Base-by-base conservation (phyloP, 2,888 invertebrate genomes). In the Andrena hattorfiana region DNA sequence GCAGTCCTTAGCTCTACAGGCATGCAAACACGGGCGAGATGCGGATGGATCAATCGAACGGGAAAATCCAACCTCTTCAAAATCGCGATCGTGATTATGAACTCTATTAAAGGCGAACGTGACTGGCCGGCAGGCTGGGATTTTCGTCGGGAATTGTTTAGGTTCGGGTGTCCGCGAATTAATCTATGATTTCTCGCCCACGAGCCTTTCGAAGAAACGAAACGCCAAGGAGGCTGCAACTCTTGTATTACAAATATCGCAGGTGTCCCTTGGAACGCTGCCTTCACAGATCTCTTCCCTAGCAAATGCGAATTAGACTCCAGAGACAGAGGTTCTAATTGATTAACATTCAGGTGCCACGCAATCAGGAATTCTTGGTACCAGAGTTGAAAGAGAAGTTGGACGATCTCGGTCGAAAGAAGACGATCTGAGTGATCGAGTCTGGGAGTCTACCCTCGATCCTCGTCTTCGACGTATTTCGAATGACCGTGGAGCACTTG, bases 21-120 rank as follows among this genome's bases (percentile, higher is more conserved):
- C 92, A 92, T 92, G 92, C 92, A 92, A 92, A 92, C 91, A 77
- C 87, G 86, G 79, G 67, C 48, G 85, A 72, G 70, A 42, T 42
- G 13, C 42, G 42, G 16, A 16, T 42, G 16, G 42, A 82, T 82
- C 30, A 70, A 81, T 66, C 67, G 23, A 64, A 51, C 56, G 60
- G 59, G 68, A 67, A 77, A 73, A 76, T 72, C 35, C 42, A 64
- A 8, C 82, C 63, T 26, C 78, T 72, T 63, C 71, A 23, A 67
- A 69, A n/a, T 35, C 32, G 75, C 30, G 49, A 79, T 71, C 35
- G 69, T 66, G 56, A 59, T 56, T 56, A 56, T 13, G 2, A 56
- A 51, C 49, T 35, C 78, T 54, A 86, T 88, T 86, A 88, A 26
- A 70, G 35, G 20, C 72, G 68, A 71, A 84, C 84, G 84, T 88